Evolutionary conservation across 2,888 invertebrate genomes (phyloP).

Genomic region (Notodonta dromedarius): DNA sequence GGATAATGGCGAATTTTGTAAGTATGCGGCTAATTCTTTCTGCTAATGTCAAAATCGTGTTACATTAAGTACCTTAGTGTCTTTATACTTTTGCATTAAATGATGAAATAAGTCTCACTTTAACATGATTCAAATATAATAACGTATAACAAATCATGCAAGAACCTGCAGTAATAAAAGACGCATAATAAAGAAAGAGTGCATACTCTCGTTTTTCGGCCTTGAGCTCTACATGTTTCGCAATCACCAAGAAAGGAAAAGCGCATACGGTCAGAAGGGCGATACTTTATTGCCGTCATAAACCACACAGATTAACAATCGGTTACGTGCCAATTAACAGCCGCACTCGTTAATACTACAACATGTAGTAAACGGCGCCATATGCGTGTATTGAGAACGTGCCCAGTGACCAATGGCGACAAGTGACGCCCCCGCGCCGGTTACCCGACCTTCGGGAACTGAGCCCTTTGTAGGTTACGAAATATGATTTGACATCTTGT

Average conservation of each 20-base stretch:
- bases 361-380: conserved; percentile 23
- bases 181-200: too few species aligned
- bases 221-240: not conserved
- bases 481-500: not conserved
- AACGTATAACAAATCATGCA: too few species aligned
- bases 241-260: not conserved
- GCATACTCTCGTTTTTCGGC: too few species aligned
- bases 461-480: conserved; percentile 10
- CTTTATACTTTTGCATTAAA: too few species aligned
- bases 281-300: not conserved
- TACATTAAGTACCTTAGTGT: too few species aligned
- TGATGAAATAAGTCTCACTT: too few species aligned
- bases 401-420: conserved; percentile 7
- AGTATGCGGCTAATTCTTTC: too few species aligned
- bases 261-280: not conserved
- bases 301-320: not conserved
- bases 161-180: too few species aligned
- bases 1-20: too few species aligned
- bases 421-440: conserved; percentile 21
- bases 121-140: too few species aligned
- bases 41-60: too few species aligned
- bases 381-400: conserved; percentile 10
- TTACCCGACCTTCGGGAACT: conserved; percentile 18
- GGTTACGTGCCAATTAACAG: conserved; percentile 17
- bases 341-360: conserved; percentile 19